A percentile compares a stretch with the other conserved stretches of the same genome.
Conservation (phyloP, 2,888 invertebrate species). For the Alitta virens region DNA sequence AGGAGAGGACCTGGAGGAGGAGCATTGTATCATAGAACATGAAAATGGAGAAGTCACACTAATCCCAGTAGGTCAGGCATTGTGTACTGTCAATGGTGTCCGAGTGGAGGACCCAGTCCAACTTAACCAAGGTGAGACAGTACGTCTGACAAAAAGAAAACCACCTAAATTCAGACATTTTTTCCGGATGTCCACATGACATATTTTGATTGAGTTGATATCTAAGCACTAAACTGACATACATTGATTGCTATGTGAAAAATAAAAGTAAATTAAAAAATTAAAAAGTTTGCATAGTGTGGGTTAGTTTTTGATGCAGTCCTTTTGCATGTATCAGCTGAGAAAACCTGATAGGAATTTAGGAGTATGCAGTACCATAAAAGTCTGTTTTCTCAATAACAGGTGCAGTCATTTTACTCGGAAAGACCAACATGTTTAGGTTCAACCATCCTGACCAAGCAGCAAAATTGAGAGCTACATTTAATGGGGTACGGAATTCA, state of each 20-base stretch:
- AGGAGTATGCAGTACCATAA: too few relatives aligned
- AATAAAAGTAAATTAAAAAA: too few relatives aligned
- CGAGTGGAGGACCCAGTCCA: conserved; percentile 31
- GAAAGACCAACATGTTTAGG: conserved; percentile 49
- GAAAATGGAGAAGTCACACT: conserved; percentile 36
- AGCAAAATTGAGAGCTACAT: conserved; percentile 56
- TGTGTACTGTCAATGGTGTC: conserved; percentile 44
- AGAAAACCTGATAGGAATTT: too few relatives aligned
- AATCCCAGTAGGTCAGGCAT: conserved; percentile 34
- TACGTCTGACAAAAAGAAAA: too few relatives aligned
- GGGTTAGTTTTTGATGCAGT: too few relatives aligned
- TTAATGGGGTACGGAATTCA: conserved; percentile 24
- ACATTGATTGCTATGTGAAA: too few relatives aligned
- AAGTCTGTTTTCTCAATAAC: neutral
- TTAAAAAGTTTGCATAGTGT: too few relatives aligned
- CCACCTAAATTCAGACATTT: too few relatives aligned
- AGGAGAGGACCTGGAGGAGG: conserved; percentile 39
- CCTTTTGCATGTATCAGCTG: too few relatives aligned
- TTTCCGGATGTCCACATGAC: too few relatives aligned
- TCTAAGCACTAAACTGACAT: too few relatives aligned
- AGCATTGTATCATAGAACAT: conserved; percentile 58
- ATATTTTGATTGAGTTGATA: too few relatives aligned
- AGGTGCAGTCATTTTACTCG: conserved; percentile 60
- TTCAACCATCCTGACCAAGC: conserved; percentile 53
- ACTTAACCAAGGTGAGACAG: conserved; percentile 45